Evolutionary conservation across 2,113 vertebrate species (phyloP), one percentile per base, ranked within the genome.

Genomic region (Strix uralensis): DNA sequence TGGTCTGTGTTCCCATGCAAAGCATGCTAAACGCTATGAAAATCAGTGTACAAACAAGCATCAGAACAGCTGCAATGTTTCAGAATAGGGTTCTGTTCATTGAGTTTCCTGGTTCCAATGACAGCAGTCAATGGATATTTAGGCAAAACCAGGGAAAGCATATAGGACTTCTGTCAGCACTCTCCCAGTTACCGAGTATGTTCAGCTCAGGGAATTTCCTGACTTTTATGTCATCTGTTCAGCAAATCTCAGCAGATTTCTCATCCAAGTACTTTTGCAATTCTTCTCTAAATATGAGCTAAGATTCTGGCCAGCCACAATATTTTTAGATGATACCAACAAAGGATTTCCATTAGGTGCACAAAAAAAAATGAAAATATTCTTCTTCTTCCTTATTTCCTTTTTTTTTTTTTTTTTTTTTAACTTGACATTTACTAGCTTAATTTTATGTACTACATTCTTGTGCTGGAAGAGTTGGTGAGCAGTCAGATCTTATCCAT

Each of bases 31-130:
- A 42, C 57, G 12, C 21, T 77, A 36, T 32, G 25, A 57, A 77
- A 70, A 71, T 49, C 30, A 27, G 47, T 15, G 9, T 42, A 49
- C 5, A 55, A 52, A n/a, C 19, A 66, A 40, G 15, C 10, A 42
- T 25, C 8, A 12, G 47, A 90, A 25, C 17, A 59, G 46, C 25
- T 22, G 7, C 13, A 81, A 8, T 27, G 2, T n/a, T 67, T 61
- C 34, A 55, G 26, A 67, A 67, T 7, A 22, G 7, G 8, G 10
- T 61, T 82, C 19, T 54, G 15, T 59, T 46, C 36, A 57, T 23
- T 0, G 0, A 51, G 25, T 42, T 40, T 40, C 15, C 57, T 71
- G 15, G 22, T 34, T 72, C 15, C 0, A 0, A 38, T 2, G 4
- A 66, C 30, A 69, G 23, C 38, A 7, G 21, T n/a, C 34, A 38